phyloP scores from a whole-genome alignment of 2,888 invertebrate genomes.

The Mythimna loreyi region DNA sequence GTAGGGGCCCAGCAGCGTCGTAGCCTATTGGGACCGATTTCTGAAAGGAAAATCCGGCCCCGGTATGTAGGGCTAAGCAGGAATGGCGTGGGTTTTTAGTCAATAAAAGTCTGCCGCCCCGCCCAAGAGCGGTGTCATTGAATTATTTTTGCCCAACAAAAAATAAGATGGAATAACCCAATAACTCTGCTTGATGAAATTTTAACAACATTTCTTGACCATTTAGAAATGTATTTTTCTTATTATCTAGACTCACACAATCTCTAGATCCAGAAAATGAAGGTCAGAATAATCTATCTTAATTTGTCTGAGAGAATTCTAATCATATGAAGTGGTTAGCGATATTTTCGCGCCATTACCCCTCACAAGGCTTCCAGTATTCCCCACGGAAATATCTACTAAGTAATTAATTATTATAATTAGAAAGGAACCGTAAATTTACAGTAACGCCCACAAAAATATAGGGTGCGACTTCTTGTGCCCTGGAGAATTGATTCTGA shows the following conservation, averaged over 20 bases:
- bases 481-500: constrained; percentile 42
- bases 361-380: constrained; percentile 25
- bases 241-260: not conserved
- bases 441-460: constrained; percentile 61
- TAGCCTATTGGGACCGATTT: no score
- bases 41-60: no score
- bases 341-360: constrained; percentile 51
- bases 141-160: no score
- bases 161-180: no score
- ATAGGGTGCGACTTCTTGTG: constrained; percentile 42
- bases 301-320: constrained; percentile 29
- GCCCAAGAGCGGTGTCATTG: no score
- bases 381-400: constrained; percentile 71
- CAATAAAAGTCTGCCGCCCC: no score
- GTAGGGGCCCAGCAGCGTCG: no score
- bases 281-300: constrained; percentile 16
- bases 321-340: constrained; percentile 59
- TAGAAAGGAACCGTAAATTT: constrained; percentile 62
- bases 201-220: not conserved
- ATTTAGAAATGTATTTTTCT: not conserved
- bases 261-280: not conserved
- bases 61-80: no score
- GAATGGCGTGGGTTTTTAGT: no score
- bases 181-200: no score
- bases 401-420: constrained; percentile 72